These are phyloP conservation scores for Hypocryptadius cinnamomeus DNA, from an alignment of 2,113 vertebrate species.

Conservation along the genomic window DNA sequence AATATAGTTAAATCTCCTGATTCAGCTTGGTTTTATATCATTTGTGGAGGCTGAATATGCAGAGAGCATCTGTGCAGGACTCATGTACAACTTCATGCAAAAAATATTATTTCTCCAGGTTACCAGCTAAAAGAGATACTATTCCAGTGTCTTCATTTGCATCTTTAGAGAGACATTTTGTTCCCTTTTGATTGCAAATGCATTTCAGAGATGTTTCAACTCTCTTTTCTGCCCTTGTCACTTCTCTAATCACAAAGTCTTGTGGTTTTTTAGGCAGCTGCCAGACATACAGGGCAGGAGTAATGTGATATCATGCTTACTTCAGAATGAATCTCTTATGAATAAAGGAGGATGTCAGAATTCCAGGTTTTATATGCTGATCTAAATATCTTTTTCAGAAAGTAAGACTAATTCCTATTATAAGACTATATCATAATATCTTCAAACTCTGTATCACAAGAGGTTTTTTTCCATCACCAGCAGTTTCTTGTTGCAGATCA, in stretches of 20 bases:
- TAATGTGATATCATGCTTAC: background rate
- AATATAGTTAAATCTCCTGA: background rate
- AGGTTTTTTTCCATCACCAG: background rate
- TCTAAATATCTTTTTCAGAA: background rate
- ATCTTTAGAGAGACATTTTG: background rate
- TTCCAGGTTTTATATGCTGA: background rate
- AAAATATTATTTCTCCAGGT: background rate
- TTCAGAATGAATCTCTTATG: background rate
- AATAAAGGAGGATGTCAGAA: background rate
- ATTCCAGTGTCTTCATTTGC: background rate
- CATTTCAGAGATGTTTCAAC: background rate
- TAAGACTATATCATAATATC: background rate
- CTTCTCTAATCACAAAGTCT: background rate
- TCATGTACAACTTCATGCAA: background rate
- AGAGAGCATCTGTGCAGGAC: background rate
- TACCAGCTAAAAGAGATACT: background rate
- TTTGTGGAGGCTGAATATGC: background rate
- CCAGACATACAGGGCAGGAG: background rate
- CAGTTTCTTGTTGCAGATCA: background rate
- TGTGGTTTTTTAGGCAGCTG: background rate
- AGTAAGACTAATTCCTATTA: background rate
- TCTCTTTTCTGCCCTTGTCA: background rate
- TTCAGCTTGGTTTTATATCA: background rate
- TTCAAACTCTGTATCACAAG: background rate
- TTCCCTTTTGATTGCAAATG: background rate